A percentile compares a stretch with the other conserved stretches of the same genome.
These are phyloP conservation scores for Glyptemys insculpta DNA, from an alignment of 2,797 vertebrate species.

Conservation along the genomic window DNA sequence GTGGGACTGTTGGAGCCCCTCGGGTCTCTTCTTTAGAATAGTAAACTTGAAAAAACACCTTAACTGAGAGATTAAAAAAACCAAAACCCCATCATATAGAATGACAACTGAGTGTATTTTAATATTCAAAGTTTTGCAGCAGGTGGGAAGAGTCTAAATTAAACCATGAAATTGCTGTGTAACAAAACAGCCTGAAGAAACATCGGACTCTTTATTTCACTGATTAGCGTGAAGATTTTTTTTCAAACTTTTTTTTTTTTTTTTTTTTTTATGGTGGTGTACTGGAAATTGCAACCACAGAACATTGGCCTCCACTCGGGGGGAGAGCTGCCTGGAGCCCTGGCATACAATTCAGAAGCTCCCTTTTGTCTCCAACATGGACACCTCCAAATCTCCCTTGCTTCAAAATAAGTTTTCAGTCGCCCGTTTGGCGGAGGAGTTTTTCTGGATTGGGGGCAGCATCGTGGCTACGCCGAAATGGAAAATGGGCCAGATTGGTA, in stretches of 20 bases:
- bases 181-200: neutral
- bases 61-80: neutral
- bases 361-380: slow-evolving; percentile 51
- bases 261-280: neutral
- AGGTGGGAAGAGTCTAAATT: neutral
- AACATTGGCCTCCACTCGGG: neutral
- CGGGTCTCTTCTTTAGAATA: neutral
- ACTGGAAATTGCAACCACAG: neutral
- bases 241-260: neutral
- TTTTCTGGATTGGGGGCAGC: slow-evolving; percentile 89
- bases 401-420: slow-evolving; percentile 75
- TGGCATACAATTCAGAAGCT: neutral
- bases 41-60: neutral
- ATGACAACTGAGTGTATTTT: neutral
- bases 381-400: slow-evolving; percentile 66
- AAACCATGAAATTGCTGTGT: neutral
- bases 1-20: neutral
- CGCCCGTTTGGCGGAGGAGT: slow-evolving; percentile 83
- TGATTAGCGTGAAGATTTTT: neutral
- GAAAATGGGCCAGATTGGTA: slow-evolving; percentile 91
- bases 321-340: neutral
- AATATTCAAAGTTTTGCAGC: neutral
- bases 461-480: slow-evolving; percentile 84
- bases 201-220: slow-evolving; percentile 12
- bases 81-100: neutral